Base-by-base conservation (phyloP, 2,888 invertebrate species). In the Harpagoxenus sublaevis region DNA sequence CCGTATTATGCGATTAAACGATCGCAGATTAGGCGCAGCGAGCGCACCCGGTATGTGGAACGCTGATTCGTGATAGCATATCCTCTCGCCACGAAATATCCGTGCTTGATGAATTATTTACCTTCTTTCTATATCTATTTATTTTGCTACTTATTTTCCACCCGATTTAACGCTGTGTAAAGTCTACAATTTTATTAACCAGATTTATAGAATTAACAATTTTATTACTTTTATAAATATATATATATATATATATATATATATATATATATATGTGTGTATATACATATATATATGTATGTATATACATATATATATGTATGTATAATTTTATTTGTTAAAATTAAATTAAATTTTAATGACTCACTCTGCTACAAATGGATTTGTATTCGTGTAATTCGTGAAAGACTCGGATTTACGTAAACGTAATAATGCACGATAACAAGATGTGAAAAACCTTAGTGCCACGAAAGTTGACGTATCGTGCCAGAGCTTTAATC, bases 1-100 rank as follows among this genome's bases (percentile, higher is more conserved):
- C 87, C 82, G 82, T 84, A 78, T 77, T 81, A 84, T 71, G 62
- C 55, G 89, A 83, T 75, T 62, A 78, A 53, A 62, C 79, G 84
- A 84, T 86, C 28, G 9, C 66, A 86, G 88, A 88, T 86, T 75
- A 87, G 60, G n/a, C 71, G 53, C 23, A 60, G 23, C 55, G 23
- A 57, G 55, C 62, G 66, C 53, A 39, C 45, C 28, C 66, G 63
- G 81, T 88, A 88, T 85, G 81, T 88, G 74, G 85, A 75, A 68
- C 88, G 78, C 73, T 79, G 81, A 75, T 88, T 62, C 48, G 48
- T 45, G 86, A 82, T 86, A 88, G 70, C 79, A 53, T 78, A 39
- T 70, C 57, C 77, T 65, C 28, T 48, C 31, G 65, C 73, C 75
- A 83, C 70, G 78, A 85, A 79, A 83, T 83, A 81, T 85, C 48